Percentiles rank a stretch among this genome's conserved stretches.
phyloP scores from a whole-genome alignment of 37 sponge, comb jelly and placozoan genomes.

The Chondrosia reniformis region DNA sequence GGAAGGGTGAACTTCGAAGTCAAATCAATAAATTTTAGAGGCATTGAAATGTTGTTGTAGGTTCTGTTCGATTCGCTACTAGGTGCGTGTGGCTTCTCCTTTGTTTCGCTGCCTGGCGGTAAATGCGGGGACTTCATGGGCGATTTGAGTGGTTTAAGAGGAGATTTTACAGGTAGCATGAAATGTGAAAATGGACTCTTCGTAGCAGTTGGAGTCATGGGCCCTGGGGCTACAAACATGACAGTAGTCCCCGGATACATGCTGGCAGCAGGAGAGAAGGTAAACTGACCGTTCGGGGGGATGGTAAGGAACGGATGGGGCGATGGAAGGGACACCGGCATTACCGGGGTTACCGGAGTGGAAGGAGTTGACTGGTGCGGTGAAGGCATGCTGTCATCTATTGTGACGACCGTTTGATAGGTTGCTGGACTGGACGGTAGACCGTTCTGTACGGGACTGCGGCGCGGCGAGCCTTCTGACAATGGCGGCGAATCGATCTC shows the following conservation, averaged over 20 bases:
- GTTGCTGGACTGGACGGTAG: too few relatives aligned
- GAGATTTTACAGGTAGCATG: background rate
- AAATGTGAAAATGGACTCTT: background rate
- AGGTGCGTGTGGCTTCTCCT: background rate
- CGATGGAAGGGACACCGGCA: background rate
- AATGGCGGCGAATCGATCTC: too few relatives aligned
- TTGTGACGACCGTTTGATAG: background rate
- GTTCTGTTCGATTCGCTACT: background rate
- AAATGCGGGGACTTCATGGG: background rate
- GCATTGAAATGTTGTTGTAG: background rate
- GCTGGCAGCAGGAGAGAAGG: constrained; percentile 2
- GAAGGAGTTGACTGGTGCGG: constrained; percentile 4
- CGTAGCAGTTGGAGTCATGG: background rate
- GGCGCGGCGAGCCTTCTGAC: too few relatives aligned
- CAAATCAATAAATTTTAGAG: constrained; percentile 13
- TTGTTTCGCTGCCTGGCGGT: background rate
- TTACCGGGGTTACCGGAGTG: background rate
- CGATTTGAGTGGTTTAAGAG: background rate
- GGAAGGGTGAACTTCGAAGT: constrained; percentile 13
- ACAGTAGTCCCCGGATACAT: constrained; percentile 11
- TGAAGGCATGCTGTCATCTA: background rate
- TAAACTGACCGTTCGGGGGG: background rate
- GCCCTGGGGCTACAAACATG: constrained; percentile 14
- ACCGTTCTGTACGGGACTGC: too few relatives aligned
- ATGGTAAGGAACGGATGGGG: background rate